Evolutionary conservation across 2,113 vertebrate genomes (phyloP).

Genomic region (Leptodactylus fuscus): DNA sequence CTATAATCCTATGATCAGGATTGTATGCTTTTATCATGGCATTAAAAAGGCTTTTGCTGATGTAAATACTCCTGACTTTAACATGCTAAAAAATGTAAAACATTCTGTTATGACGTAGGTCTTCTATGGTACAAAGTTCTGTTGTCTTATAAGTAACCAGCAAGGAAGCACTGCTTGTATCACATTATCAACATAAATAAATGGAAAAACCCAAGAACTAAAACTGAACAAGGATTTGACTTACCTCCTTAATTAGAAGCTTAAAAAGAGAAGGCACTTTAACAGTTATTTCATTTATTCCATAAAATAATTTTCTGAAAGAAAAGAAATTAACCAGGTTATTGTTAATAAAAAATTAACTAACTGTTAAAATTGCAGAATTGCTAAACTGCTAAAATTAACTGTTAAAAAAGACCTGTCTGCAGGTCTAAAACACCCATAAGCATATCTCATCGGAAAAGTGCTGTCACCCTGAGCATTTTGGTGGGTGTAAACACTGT

Average conservation of each 20-base stretch:
- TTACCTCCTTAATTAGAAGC: constrained; percentile 98
- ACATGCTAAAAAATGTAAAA: neutral
- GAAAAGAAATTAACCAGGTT: too few species aligned
- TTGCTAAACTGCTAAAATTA: neutral
- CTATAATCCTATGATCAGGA: neutral
- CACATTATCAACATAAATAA: neutral
- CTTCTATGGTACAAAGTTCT: too few species aligned
- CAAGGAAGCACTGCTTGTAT: neutral
- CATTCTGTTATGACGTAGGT: neutral
- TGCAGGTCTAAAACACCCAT: too few species aligned
- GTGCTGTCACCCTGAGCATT: too few species aligned
- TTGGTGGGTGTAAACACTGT: too few species aligned
- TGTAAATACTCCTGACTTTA: too few species aligned
- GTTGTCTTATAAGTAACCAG: too few species aligned
- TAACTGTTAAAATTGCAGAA: neutral
- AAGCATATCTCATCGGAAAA: too few species aligned
- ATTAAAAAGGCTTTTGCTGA: too few species aligned
- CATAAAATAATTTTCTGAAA: constrained; percentile 91
- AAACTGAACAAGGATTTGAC: constrained; percentile 23
- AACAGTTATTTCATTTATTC: constrained; percentile 96
- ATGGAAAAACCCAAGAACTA: neutral
- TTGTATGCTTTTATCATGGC: neutral
- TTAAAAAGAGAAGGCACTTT: constrained; percentile 99
- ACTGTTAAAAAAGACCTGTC: too few species aligned
- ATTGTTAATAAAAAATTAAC: neutral